phyloP scores from a whole-genome alignment of 2,888 invertebrate species.

The Aphodius sticticus region DNA sequence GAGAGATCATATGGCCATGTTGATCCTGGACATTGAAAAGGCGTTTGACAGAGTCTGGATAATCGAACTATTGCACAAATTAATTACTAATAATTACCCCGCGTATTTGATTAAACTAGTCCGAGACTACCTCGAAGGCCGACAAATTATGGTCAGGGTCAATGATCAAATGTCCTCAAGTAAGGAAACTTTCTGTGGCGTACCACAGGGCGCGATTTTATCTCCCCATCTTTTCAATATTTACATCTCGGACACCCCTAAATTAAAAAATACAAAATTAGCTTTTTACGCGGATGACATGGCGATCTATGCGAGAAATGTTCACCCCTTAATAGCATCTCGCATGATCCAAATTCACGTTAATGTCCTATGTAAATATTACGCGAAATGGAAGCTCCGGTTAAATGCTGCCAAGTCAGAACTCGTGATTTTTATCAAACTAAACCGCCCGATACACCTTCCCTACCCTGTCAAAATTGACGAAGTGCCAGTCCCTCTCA shows the following conservation, averaged over 20 bases:
- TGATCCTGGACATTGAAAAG: conserved; percentile 50
- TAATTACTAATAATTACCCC: conserved; percentile 42
- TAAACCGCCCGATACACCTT: background rate
- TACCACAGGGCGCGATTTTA: background rate
- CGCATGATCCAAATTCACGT: conserved; percentile 8
- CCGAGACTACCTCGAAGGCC: conserved; percentile 42
- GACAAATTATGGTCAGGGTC: conserved; percentile 42
- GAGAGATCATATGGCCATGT: conserved; percentile 44
- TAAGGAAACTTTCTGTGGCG: background rate
- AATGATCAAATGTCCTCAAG: conserved; percentile 26
- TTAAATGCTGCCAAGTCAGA: conserved; percentile 8
- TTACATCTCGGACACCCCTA: conserved; percentile 9
- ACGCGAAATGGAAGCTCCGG: conserved; percentile 5
- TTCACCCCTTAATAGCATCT: conserved; percentile 7
- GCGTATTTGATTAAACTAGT: conserved; percentile 41
- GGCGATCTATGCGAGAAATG: background rate
- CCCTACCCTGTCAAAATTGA: conserved; percentile 7
- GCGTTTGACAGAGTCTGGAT: conserved; percentile 54
- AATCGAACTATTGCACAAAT: conserved; percentile 45
- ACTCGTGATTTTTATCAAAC: background rate
- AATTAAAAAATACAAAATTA: background rate
- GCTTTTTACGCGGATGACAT: conserved; percentile 8
- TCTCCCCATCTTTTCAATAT: conserved; percentile 11
- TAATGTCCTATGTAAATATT: background rate
- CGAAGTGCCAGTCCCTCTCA: background rate